Evolutionary conservation across 2,888 invertebrate species (phyloP), one percentile per base, ranked within the genome.

Genomic region (Torymus texanus): DNA sequence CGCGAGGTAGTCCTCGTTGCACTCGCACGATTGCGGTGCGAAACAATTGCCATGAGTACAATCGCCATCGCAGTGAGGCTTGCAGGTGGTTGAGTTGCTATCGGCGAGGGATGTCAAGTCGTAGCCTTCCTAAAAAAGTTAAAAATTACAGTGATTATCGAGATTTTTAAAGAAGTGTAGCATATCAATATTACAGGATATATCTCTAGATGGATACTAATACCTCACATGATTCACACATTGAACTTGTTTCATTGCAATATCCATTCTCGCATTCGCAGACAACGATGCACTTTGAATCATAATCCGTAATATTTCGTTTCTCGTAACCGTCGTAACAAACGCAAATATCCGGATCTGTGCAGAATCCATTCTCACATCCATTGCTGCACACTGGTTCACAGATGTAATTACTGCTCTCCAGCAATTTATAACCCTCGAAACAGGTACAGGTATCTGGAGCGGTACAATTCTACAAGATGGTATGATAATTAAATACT

Each of bases 31-130:
- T 29, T 88, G 82, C 3, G 89, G 89, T 16, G 82, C 84, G 2
- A 81, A 66, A 81, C 90, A 90, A 10, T 85, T 85, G 0, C 93
- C 93, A 75, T 90, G 84, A 4, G 91, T 91, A 68, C 93, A 94
- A 75, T 85, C 83, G 0, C 85, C 81, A 12, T 85, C 86, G 84
- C 95, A 95, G 29, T 90, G 88, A 0, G 95, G 94, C 0, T 92
- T 84, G 83, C 95, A 95, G 85, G 91, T 93, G 83, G 80, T 81
- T 12, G 61, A 51, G n/a, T 81, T 80, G 12, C 14, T 41, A 8
- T 41, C 61, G n/a, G 75, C 63, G 13, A 41, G 41, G 8, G 87
- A 82, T 0, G 89, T 88, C 0, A 83, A 84, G 0, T 85, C 77
- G 81, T 92, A 92, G 0, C 82, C 85, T 21, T 71, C 74, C 81